Conservation (phyloP, 2,888 invertebrate genomes). For the Leptarthrus brevirostris region DNA sequence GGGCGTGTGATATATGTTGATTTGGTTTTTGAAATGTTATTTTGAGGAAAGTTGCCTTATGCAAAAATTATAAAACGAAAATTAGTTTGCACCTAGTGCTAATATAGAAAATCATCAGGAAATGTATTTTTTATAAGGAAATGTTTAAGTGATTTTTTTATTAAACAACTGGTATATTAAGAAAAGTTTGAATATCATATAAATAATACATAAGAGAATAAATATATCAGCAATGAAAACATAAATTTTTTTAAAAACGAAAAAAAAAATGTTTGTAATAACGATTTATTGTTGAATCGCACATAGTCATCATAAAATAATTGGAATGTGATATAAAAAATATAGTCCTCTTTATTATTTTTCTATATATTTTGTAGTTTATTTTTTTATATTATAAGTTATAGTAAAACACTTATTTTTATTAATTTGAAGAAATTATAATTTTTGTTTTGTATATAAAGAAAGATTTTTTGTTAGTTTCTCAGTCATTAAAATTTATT, state of each 20-base stretch:
- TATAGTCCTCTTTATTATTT: constrained; percentile 63
- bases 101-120: constrained; percentile 20
- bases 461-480: constrained; percentile 24
- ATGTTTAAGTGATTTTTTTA: not conserved
- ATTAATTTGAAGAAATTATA: constrained; percentile 14
- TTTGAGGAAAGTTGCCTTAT: constrained; percentile 23
- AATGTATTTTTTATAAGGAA: constrained; percentile 28
- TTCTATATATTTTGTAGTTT: constrained; percentile 44
- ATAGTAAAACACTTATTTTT: constrained; percentile 40
- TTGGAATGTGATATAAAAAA: constrained; percentile 67
- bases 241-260: constrained; percentile 17
- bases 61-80: not conserved
- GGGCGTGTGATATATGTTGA: not conserved
- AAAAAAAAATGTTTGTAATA: constrained; percentile 35
- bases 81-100: constrained; percentile 24
- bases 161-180: not conserved
- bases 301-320: constrained; percentile 61
- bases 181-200: constrained; percentile 26
- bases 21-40: not conserved
- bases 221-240: constrained; percentile 21
- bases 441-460: constrained; percentile 34
- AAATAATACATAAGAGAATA: not conserved
- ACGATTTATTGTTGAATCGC: constrained; percentile 55
- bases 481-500: constrained; percentile 38
- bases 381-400: constrained; percentile 41